Conservation (phyloP, 2,113 vertebrate species). For the Balaeniceps rex region DNA sequence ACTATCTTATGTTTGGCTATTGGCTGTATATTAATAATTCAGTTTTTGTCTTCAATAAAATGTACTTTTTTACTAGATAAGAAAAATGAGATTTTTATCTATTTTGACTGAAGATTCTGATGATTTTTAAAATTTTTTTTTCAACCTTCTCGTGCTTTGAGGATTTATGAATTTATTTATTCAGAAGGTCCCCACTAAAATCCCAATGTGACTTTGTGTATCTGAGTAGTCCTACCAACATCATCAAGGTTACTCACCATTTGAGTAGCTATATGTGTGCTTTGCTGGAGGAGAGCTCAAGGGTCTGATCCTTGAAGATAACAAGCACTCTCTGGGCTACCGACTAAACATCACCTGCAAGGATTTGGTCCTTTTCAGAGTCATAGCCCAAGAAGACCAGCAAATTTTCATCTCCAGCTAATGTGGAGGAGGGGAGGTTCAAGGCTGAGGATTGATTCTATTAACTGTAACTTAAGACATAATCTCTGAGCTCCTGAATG, state of each 20-base stretch:
- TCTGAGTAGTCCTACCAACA: not conserved
- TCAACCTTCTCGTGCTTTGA: not conserved
- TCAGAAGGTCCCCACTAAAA: not conserved
- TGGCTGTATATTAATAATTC: conserved; percentile 39
- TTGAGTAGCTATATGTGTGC: not conserved
- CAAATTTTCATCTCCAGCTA: not conserved
- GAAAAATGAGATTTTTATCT: conserved; percentile 37
- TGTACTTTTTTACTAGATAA: not conserved
- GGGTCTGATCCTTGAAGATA: not conserved
- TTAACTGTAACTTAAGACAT: not conserved
- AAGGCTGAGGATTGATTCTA: not conserved
- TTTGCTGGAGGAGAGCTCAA: not conserved
- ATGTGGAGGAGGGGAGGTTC: not conserved
- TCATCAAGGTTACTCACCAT: not conserved
- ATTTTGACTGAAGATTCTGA: conserved; percentile 30
- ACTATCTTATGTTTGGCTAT: conserved; percentile 23
- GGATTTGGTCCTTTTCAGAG: not conserved
- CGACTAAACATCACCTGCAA: not conserved
- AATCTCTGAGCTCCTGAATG: not conserved
- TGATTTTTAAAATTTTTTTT: not conserved
- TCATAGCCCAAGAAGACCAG: not conserved
- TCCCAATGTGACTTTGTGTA: not conserved
- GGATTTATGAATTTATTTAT: conserved; percentile 23
- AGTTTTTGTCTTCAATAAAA: conserved; percentile 41
- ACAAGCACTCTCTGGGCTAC: not conserved